Base-by-base conservation (phyloP, 2,797 vertebrate species). In the Dallia pectoralis region DNA sequence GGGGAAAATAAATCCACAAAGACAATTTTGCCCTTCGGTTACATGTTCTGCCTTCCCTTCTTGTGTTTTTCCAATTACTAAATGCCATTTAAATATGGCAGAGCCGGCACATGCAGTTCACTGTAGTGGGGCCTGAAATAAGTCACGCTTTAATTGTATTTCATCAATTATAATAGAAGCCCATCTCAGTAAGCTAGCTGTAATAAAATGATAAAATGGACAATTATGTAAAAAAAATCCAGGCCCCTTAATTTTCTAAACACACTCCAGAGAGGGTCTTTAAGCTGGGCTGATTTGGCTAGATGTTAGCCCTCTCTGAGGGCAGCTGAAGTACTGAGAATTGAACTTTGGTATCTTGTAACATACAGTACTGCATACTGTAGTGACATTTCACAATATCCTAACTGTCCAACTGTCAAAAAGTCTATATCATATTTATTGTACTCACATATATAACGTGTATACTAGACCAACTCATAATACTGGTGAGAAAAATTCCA, bases 111-210 rank as follows among this genome's bases (percentile, higher is more conserved):
- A 68, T 65, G 68, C 74, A 72, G 80, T 85, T 79, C 77, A 78
- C 79, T 74, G 80, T 77, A 73, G 67, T 74, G 77, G 73, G 69
- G 64, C 40, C 85, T 79, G 81, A 87, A 91, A 91, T 89, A 90
- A 92, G 87, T 91, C 87, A 87, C 73, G 73, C 86, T 88, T 81
- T 93, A 91, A 92, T 92, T 92, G 88, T 91, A 87, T 92, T 93
- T 91, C 87, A 90, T 89, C 87, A 92, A 93, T 89, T 82, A 87
- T 88, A 89, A 91, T 89, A 83, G 85, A 74, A 90, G 84, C 80
- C 86, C 86, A 89, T 91, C 89, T 88, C 86, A 86, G 85, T 87
- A 82, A 86, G 86, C 88, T 85, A 78, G 82, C 88, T 90, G 85
- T 90, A 89, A 89, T 87, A 87, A 91, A 89, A 91, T 90, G 87